Conservation (phyloP, 1,140 invertebrate species). For the Gryon sp. region DNA sequence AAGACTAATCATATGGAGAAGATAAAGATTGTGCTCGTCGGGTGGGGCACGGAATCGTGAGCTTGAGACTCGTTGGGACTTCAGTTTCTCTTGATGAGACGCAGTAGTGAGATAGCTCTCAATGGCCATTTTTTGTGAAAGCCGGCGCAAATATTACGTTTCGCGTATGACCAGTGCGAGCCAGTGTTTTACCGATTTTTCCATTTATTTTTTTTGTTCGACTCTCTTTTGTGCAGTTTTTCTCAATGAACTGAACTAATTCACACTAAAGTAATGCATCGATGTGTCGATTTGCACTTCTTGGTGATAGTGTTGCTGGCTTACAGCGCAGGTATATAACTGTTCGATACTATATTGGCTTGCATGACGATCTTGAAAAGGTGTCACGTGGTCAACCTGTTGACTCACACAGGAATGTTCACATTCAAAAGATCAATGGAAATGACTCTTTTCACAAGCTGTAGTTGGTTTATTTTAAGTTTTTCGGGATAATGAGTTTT, state of each 20-base stretch:
- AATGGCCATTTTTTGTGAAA: constrained; percentile 4
- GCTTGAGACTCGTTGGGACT: neutral
- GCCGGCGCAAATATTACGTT: constrained; percentile 1
- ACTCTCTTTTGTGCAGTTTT: no score
- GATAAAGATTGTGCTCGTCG: no score
- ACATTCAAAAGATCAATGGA: neutral
- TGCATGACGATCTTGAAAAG: neutral
- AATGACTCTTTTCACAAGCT: no score
- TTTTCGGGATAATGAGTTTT: no score
- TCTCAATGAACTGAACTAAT: constrained; percentile 3
- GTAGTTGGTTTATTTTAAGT: no score
- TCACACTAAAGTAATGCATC: constrained; percentile 1
- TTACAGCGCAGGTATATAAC: constrained; percentile 1
- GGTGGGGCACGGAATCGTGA: constrained; percentile 17
- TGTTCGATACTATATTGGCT: neutral
- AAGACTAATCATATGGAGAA: no score
- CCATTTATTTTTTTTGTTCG: no score
- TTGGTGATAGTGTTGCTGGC: neutral
- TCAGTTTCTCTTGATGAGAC: constrained; percentile 21
- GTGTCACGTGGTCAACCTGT: constrained; percentile 31
- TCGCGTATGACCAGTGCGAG: neutral
- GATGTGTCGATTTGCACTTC: neutral
- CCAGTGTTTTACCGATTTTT: no score
- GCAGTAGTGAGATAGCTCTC: constrained; percentile 18
- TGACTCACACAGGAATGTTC: constrained; percentile 16